Base-by-base conservation (phyloP, 2,888 invertebrate genomes). In the Rhogogaster chlorosoma region DNA sequence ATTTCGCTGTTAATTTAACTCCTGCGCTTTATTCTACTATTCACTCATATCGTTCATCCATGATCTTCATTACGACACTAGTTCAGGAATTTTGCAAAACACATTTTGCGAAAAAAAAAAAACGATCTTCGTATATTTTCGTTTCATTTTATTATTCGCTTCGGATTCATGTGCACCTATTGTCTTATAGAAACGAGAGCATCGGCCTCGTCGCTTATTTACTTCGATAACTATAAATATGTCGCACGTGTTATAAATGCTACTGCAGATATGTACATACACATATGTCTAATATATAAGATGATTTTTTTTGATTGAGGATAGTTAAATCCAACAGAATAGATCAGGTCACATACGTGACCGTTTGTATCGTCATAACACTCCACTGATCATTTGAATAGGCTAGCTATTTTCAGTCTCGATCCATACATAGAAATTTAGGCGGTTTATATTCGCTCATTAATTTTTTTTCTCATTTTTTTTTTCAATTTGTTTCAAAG, bases 241-340 rank as follows among this genome's bases (percentile, higher is more conserved):
- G 18, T 29, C 12, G 32, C 67, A 15, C 67, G 67, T 29, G 32
- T 67, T 42, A 18, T 42, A 12, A 45, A 12, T 45, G 45, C 45
- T 15, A 45, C 45, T 45, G 45, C 45, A 45, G 45, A 45, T 45
- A 45, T 42, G 18, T 49, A 49, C 18, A 49, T 49, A 18, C n/a
- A 49, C 3, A 49, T 49, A 5, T 18, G 18, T 4, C 18, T 18
- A 18, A 12, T 2, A 75, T 29, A 18, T 75, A 45, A 15, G 18
- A n/a, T 75, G 18, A 73, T 75, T 15, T 38, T 45, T 78, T 78
- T 78, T 53, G 57, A 78, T 78, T 78, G 78, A 57, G 5, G 45
- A 53, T 78, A 32, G 53, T 78, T 78, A 57, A 78, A 78, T 78
- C 53, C 10, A 15, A 53, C 53, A 45, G 75, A 18, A 70, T 70